Conservation (phyloP, 2,888 invertebrate species). For the Sesia apiformis region DNA sequence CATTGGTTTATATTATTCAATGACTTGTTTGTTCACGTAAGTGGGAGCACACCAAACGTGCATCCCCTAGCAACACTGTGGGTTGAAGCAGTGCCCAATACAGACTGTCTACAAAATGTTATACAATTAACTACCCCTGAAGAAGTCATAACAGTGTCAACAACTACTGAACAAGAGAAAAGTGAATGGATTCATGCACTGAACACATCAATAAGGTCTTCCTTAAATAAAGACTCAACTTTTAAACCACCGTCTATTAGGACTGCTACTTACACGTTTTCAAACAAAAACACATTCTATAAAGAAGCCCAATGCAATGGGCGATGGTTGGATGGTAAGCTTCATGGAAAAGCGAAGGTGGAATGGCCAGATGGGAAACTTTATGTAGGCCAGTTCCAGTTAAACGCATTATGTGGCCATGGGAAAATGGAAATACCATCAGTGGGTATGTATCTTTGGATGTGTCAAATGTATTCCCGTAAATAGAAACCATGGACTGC, state of each 20-base stretch:
- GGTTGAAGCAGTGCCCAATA: conserved; percentile 83
- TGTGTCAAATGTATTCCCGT: no score
- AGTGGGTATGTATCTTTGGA: conserved; percentile 48
- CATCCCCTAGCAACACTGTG: conserved; percentile 85
- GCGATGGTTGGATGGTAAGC: conserved; percentile 86
- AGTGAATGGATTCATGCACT: conserved; percentile 86
- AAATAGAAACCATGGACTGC: no score
- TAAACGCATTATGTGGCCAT: conserved; percentile 82
- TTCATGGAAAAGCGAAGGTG: conserved; percentile 88
- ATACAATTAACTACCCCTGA: conserved; percentile 86
- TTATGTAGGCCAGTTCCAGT: conserved; percentile 87
- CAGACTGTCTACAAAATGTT: conserved; percentile 76
- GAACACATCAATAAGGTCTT: conserved; percentile 81
- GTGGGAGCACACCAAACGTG: conserved; percentile 77
- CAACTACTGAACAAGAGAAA: conserved; percentile 80
- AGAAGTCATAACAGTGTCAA: conserved; percentile 80
- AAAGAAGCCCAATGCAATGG: conserved; percentile 88
- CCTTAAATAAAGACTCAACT: conserved; percentile 76
- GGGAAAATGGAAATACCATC: conserved; percentile 80
- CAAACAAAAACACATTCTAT: conserved; percentile 78
- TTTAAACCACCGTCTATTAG: conserved; percentile 82
- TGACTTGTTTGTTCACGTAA: conserved; percentile 85
- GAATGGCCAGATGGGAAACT: conserved; percentile 87
- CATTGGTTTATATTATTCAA: conserved; percentile 89
- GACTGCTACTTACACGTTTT: conserved; percentile 82